Conservation (phyloP, 2,113 vertebrate species). For the Hyla sarda region DNA sequence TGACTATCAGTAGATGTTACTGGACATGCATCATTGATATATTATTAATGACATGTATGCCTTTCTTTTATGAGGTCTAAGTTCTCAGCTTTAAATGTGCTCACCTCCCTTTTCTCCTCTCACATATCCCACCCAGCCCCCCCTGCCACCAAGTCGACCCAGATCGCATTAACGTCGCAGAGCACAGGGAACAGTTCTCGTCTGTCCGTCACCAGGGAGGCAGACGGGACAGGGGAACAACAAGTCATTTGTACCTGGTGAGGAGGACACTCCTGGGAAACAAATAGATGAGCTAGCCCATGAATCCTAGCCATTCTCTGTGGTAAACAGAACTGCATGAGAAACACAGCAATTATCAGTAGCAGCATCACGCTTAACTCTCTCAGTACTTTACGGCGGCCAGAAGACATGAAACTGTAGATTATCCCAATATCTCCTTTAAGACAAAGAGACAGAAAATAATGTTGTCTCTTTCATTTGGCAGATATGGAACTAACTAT, state of each 20-base stretch:
- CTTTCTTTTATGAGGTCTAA: constrained; percentile 64
- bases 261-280: constrained; percentile 93
- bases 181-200: constrained; percentile 81
- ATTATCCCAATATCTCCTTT: constrained; percentile 73
- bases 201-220: constrained; percentile 89
- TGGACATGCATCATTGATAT: neutral
- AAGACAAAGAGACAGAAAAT: constrained; percentile 70
- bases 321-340: constrained; percentile 93
- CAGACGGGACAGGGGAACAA: constrained; percentile 84
- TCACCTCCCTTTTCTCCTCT: constrained; percentile 37
- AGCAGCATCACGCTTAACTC: constrained; percentile 78
- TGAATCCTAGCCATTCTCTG: constrained; percentile 86
- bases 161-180: constrained; percentile 86
- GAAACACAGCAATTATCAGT: constrained; percentile 85
- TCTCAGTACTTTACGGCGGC: constrained; percentile 65
- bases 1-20: neutral
- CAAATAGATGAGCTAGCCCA: constrained; percentile 87
- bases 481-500: constrained; percentile 45
- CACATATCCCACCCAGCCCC: constrained; percentile 61
- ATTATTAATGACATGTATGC: neutral
- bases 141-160: constrained; percentile 74
- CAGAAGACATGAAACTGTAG: constrained; percentile 74
- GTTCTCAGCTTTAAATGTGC: constrained; percentile 72
- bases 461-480: constrained; percentile 53
- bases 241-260: constrained; percentile 88